phyloP scores from a whole-genome alignment of 2,113 vertebrate species.

The Rhea pennata region DNA sequence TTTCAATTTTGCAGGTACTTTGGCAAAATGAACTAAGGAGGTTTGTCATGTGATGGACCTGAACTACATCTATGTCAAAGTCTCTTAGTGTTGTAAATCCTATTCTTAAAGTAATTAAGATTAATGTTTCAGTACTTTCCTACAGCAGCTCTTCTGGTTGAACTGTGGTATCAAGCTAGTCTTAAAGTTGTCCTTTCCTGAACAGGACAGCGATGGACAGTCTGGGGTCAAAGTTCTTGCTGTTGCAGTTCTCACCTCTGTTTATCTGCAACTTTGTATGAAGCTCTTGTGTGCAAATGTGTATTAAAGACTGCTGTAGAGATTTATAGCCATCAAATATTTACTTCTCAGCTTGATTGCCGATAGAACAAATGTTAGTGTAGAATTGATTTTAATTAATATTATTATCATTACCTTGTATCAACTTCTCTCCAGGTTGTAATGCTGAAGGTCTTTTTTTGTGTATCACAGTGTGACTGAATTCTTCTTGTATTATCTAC shows the following conservation, averaged over 20 bases:
- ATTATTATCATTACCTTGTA: slow-evolving; percentile 57
- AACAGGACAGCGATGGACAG: neutral
- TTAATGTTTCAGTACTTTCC: neutral
- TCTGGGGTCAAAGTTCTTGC: neutral
- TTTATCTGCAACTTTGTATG: neutral
- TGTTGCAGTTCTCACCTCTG: neutral
- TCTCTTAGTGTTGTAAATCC: neutral
- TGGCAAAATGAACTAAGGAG: neutral
- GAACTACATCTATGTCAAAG: neutral
- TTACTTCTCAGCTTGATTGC: neutral
- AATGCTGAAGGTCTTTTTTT: slow-evolving; percentile 23
- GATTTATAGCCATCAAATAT: neutral
- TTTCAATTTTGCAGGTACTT: neutral
- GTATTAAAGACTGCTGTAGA: neutral
- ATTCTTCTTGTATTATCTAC: slow-evolving; percentile 78
- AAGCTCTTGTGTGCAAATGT: neutral
- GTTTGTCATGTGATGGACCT: neutral
- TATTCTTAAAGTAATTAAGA: neutral
- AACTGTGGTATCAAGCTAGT: neutral
- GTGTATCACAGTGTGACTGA: slow-evolving; percentile 53
- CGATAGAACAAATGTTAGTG: neutral
- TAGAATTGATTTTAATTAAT: neutral
- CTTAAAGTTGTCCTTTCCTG: neutral
- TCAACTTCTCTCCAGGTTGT: neutral
- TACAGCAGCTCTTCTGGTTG: neutral